These are phyloP conservation scores for Micrasema minimum DNA, from an alignment of 1,140 invertebrate genomes.

Conservation along the genomic window DNA sequence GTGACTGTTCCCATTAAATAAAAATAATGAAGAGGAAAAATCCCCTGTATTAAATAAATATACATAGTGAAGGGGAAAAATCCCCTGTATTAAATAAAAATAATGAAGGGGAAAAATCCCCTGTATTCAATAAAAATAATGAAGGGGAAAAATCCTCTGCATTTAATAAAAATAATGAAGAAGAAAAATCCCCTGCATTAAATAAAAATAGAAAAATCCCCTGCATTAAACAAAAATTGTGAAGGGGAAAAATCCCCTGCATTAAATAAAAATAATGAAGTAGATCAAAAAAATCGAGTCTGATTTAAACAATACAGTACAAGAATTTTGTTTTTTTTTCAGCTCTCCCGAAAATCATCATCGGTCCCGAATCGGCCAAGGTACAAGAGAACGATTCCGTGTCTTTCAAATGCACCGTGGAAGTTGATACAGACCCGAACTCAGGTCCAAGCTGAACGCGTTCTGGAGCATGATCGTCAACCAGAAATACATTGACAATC, in stretches of 20 bases:
- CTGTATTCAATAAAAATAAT: background rate
- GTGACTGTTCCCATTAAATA: too few relatives aligned
- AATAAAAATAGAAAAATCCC: background rate
- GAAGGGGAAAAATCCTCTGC: background rate
- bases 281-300: background rate
- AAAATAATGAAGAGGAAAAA: background rate
- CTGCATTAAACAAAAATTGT: background rate
- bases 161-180: background rate
- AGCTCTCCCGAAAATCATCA: constrained; percentile 44
- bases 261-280: background rate
- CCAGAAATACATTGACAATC: constrained; percentile 37
- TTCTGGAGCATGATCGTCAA: constrained; percentile 49
- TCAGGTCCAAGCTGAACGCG: constrained; percentile 35
- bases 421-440: constrained; percentile 39
- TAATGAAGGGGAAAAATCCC: too few relatives aligned
- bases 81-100: too few relatives aligned
- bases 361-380: constrained; percentile 19
- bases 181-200: background rate
- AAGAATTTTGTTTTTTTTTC: background rate
- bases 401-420: constrained; percentile 41
- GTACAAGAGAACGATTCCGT: constrained; percentile 38
- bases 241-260: background rate
- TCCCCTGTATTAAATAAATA: too few relatives aligned
- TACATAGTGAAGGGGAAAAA: too few relatives aligned
- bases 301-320: background rate